Conservation (phyloP, 2,888 invertebrate species). For the Acleris sparsana region DNA sequence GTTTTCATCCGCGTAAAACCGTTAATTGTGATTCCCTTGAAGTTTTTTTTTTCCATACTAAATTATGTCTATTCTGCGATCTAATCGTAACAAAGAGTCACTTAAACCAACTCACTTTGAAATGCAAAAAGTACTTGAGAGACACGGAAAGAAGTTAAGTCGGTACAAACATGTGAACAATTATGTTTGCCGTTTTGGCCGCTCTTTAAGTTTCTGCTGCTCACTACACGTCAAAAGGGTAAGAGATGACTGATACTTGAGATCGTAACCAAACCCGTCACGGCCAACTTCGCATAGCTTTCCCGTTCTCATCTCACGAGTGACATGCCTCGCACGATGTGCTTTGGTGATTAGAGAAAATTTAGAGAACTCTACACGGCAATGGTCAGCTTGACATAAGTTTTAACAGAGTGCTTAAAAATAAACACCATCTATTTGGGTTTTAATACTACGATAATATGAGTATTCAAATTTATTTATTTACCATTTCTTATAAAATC, state of each 20-base stretch:
- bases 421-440: not conserved
- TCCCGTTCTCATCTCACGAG: slow-evolving; percentile 61
- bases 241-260: slow-evolving; percentile 25
- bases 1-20: no score
- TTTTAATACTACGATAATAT: no score
- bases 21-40: no score
- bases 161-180: no score
- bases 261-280: slow-evolving; percentile 64
- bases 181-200: no score
- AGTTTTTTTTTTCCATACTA: no score
- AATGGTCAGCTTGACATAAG: not conserved
- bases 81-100: no score
- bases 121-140: not conserved
- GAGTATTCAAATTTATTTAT: no score
- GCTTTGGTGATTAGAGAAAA: slow-evolving; percentile 32
- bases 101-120: not conserved
- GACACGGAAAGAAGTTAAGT: no score
- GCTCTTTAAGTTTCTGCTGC: no score
- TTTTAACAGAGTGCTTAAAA: not conserved
- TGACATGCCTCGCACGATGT: slow-evolving; percentile 50
- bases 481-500: no score
- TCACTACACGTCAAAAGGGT: not conserved
- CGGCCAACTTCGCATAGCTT: slow-evolving; percentile 63
- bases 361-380: slow-evolving; percentile 5
- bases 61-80: no score